phyloP scores from a whole-genome alignment of 2,888 invertebrate genomes.

The Mesoligia furuncula region DNA sequence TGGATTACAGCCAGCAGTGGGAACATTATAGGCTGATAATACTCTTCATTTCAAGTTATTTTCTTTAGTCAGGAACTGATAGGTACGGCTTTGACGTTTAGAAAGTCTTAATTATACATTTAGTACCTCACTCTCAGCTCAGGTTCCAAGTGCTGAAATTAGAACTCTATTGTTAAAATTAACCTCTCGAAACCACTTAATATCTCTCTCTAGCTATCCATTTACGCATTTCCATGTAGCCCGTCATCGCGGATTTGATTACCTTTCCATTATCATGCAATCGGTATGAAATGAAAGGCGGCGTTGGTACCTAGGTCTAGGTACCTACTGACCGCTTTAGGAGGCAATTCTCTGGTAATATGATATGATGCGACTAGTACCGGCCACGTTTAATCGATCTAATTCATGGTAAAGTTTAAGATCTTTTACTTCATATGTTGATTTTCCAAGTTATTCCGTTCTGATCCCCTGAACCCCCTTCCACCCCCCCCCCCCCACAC shows the following conservation, averaged over 20 bases:
- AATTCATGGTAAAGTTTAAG: constrained; percentile 67
- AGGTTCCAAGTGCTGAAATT: constrained; percentile 19
- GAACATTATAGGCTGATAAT: neutral
- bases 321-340: constrained; percentile 43
- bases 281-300: constrained; percentile 73
- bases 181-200: constrained; percentile 34
- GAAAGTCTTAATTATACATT: constrained; percentile 29
- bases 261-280: constrained; percentile 78
- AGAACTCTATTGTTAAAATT: constrained; percentile 45
- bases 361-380: constrained; percentile 64
- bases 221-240: constrained; percentile 64
- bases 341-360: constrained; percentile 64
- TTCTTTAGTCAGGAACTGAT: neutral
- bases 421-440: neutral
- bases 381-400: constrained; percentile 67
- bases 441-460: no score
- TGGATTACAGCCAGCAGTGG: no score
- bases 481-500: no score
- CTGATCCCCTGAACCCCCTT: no score
- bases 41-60: neutral
- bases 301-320: constrained; percentile 34
- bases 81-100: constrained; percentile 4
- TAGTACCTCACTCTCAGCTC: neutral
- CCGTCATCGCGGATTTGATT: constrained; percentile 73
- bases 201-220: constrained; percentile 52